phyloP scores from a whole-genome alignment of 2,888 invertebrate genomes.

The Ectemnius continuus region DNA sequence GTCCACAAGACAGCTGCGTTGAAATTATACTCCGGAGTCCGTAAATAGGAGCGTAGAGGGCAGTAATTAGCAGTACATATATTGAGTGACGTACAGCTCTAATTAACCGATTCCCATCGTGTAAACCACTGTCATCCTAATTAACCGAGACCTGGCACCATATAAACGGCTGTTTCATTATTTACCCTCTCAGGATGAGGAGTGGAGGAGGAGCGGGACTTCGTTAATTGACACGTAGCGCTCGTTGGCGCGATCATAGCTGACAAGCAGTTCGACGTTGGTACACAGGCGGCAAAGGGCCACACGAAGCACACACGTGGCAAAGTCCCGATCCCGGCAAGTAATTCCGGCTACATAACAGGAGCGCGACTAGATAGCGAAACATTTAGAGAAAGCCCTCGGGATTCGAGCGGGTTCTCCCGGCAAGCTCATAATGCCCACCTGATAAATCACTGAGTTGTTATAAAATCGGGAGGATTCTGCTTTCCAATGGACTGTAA shows the following conservation, averaged over 20 bases:
- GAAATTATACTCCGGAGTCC: background rate
- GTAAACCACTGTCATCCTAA: conserved; percentile 37
- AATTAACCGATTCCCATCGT: conserved; percentile 43
- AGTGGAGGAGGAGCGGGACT: conserved; percentile 9
- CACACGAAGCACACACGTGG: too few relatives aligned
- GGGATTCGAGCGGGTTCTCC: too few relatives aligned
- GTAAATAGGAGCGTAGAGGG: background rate
- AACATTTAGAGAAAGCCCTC: too few relatives aligned
- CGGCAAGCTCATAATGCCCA: too few relatives aligned
- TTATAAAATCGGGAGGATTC: background rate
- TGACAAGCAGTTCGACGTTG: too few relatives aligned
- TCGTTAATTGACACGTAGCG: conserved; percentile 24
- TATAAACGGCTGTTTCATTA: conserved; percentile 34
- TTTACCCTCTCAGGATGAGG: conserved; percentile 16
- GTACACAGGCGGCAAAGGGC: too few relatives aligned
- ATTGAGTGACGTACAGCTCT: conserved; percentile 23
- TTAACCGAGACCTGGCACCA: conserved; percentile 33
- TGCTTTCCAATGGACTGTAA: background rate
- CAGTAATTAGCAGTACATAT: conserved; percentile 24
- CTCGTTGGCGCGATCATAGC: background rate
- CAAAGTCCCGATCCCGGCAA: too few relatives aligned
- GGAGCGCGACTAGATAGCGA: too few relatives aligned
- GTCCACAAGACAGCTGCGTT: background rate
- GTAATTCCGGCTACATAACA: background rate
- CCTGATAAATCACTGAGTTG: background rate